Evolutionary conservation across 2,113 vertebrate genomes (phyloP).

Genomic region (Paraplagusia blochii): DNA sequence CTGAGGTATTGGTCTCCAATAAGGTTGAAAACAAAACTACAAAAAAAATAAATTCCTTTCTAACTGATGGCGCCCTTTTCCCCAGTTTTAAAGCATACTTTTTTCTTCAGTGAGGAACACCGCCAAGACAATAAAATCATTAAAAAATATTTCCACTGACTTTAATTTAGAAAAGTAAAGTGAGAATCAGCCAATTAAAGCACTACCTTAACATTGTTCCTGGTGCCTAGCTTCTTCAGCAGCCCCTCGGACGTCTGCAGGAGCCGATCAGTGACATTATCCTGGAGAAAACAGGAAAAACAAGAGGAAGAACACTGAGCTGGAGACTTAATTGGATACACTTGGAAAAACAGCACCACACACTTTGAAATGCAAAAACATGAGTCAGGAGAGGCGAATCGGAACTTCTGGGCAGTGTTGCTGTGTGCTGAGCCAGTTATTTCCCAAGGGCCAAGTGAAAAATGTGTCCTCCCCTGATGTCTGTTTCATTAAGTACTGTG

Average conservation of each 20-base stretch:
- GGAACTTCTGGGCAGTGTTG: slow-evolving; percentile 36
- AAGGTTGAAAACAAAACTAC: no score
- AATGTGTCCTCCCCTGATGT: slow-evolving; percentile 1
- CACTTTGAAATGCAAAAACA: slow-evolving; percentile 69
- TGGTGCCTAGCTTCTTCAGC: slow-evolving; percentile 88
- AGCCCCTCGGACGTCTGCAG: slow-evolving; percentile 63
- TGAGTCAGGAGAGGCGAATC: slow-evolving; percentile 33
- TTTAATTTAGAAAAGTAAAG: slow-evolving; percentile 1
- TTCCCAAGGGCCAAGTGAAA: slow-evolving; percentile 26
- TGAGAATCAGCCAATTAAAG: slow-evolving; percentile 3
- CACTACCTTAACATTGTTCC: slow-evolving; percentile 87
- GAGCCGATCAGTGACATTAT: slow-evolving; percentile 62
- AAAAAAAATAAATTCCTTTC: no score
- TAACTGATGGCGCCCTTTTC: not conserved
- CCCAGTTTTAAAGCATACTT: slow-evolving; percentile 3
- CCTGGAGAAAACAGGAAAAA: slow-evolving; percentile 57
- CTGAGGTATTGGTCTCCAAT: no score
- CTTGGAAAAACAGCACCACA: slow-evolving; percentile 52
- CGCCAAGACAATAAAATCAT: slow-evolving; percentile 7
- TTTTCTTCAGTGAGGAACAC: slow-evolving; percentile 3
- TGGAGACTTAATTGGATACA: slow-evolving; percentile 68
- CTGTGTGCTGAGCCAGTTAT: slow-evolving; percentile 40
- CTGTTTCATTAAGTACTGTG: slow-evolving; percentile 35
- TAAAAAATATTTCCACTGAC: slow-evolving; percentile 7
- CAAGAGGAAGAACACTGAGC: slow-evolving; percentile 20